Conservation (phyloP, 2,797 vertebrate genomes). For the Heteromormyrus szaboi region DNA sequence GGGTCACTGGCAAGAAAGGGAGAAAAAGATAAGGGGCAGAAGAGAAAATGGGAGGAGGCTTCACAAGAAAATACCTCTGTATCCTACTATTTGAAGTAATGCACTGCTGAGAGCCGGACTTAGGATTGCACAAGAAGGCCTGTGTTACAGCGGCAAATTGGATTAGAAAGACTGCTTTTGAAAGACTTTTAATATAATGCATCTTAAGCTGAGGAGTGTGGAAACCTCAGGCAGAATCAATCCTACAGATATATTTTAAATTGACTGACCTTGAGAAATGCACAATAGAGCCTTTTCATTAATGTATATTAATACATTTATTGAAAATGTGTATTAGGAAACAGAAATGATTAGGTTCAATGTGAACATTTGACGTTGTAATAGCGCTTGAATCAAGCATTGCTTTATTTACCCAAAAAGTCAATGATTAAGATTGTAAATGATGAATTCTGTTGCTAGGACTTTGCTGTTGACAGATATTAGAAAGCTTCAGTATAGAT, state of each 20-base stretch:
- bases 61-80: constrained; percentile 32
- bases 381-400: neutral
- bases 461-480: neutral
- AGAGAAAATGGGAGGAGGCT: constrained; percentile 55
- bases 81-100: constrained; percentile 25
- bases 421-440: neutral
- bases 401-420: neutral
- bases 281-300: constrained; percentile 1
- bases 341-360: constrained; percentile 7
- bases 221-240: constrained; percentile 17
- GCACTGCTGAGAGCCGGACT: constrained; percentile 31
- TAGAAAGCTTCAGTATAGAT: neutral
- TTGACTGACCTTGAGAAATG: constrained; percentile 7
- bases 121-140: constrained; percentile 46
- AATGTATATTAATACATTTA: constrained; percentile 17
- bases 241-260: constrained; percentile 9
- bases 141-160: constrained; percentile 56
- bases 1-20: constrained; percentile 62
- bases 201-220: constrained; percentile 23
- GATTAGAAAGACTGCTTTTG: constrained; percentile 47
- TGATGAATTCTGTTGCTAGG: neutral
- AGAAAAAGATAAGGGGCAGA: constrained; percentile 39
- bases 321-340: constrained; percentile 15
- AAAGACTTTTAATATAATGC: constrained; percentile 20
- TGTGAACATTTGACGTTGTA: constrained; percentile 2